These are phyloP conservation scores for Galeruca laticollis DNA, from an alignment of 2,888 invertebrate genomes.

Conservation along the genomic window DNA sequence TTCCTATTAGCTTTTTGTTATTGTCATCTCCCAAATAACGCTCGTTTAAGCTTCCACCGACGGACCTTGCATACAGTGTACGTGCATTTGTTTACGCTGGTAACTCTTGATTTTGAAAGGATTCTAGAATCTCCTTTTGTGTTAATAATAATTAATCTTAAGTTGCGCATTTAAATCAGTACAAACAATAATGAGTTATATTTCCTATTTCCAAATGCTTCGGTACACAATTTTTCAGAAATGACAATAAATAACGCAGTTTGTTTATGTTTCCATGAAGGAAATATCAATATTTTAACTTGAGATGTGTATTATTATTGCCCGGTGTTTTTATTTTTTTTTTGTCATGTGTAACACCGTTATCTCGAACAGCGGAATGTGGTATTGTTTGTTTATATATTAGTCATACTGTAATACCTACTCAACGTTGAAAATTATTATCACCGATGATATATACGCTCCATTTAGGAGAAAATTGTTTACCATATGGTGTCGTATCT, in stretches of 20 bases:
- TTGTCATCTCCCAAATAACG: no score
- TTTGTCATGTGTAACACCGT: slow-evolving; percentile 22
- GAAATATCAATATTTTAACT: slow-evolving; percentile 15
- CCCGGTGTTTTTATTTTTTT: slow-evolving; percentile 10
- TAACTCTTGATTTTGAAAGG: no score
- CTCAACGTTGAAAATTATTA: slow-evolving; percentile 8
- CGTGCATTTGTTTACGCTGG: no score
- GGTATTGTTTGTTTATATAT: slow-evolving; percentile 30
- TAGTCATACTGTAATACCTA: slow-evolving; percentile 23
- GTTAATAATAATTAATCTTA: no score
- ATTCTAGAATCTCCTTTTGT: no score
- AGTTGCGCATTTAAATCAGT: no score
- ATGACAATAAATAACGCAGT: not conserved
- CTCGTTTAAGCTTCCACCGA: no score
- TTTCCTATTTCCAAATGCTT: not conserved
- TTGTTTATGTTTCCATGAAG: not conserved
- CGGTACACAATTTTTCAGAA: not conserved
- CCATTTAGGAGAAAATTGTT: slow-evolving; percentile 5
- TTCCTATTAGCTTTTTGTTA: no score
- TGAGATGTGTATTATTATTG: slow-evolving; percentile 5
- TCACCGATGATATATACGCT: not conserved
- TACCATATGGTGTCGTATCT: not conserved
- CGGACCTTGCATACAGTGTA: no score
- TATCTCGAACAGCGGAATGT: slow-evolving; percentile 28
- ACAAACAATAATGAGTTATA: no score